Evolutionary conservation across 2,888 invertebrate genomes (phyloP).

Genomic region (Atethmia centrago): DNA sequence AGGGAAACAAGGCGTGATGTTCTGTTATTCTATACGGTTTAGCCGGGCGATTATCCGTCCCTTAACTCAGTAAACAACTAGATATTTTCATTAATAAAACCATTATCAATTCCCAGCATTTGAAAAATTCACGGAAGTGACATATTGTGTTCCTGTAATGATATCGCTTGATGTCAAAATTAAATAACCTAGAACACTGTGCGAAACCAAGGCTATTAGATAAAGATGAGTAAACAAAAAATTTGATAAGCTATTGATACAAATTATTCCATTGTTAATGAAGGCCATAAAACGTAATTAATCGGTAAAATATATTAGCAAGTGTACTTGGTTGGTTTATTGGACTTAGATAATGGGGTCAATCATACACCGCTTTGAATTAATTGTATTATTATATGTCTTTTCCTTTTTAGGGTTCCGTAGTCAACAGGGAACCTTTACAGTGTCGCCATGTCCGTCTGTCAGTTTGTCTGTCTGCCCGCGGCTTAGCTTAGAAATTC

Average conservation of each 20-base stretch:
- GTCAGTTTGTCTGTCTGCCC: too few relatives aligned
- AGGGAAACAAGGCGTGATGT: too few relatives aligned
- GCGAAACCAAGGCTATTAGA: conserved; percentile 44
- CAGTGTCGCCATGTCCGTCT: too few relatives aligned
- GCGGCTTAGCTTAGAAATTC: too few relatives aligned
- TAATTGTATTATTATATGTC: background rate
- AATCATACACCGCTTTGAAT: background rate
- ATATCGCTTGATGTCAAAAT: conserved; percentile 32
- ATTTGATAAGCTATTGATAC: conserved; percentile 48
- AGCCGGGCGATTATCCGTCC: too few relatives aligned
- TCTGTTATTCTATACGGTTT: too few relatives aligned
- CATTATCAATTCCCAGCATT: conserved; percentile 28
- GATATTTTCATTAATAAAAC: conserved; percentile 3
- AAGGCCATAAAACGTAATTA: conserved; percentile 13
- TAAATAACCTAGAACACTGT: conserved; percentile 22
- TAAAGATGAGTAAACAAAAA: conserved; percentile 45
- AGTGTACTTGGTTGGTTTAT: conserved; percentile 2
- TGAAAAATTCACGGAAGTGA: conserved; percentile 32
- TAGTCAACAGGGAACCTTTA: too few relatives aligned
- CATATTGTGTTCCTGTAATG: conserved; percentile 1
- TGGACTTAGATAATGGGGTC: background rate
- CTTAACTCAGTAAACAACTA: background rate
- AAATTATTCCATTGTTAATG: conserved; percentile 54
- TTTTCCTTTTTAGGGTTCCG: background rate
- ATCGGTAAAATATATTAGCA: background rate